Base-by-base conservation (phyloP, 2,113 vertebrate species). In the Melierax canorus region DNA sequence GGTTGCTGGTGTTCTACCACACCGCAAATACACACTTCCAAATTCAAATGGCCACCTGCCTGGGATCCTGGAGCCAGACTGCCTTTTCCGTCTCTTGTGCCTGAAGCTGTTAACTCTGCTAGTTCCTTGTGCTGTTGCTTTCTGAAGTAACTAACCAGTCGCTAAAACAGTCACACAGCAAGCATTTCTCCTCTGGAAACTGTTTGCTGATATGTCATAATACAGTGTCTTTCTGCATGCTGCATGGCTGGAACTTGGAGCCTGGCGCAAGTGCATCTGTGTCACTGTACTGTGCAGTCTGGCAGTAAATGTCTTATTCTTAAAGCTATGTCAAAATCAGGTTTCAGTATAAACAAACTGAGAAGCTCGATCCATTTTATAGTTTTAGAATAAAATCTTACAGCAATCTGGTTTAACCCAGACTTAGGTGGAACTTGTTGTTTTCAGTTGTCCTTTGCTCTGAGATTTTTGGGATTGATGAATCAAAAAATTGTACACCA, bases 1-100 rank as follows among this genome's bases (percentile, higher is more conserved):
- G 22, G 1, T 43, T 50, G 34, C 43, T 0, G 4, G 4, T 41
- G 34, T 73, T 62, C 26, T 27, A 19, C 39, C 24, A 8, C 1
- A 2, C 34, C 18, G 19, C 27, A 41, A 15, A 38, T 45, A 14
- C 24, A 20, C 34, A 1, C 38, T 53, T 11, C 29, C 55, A 15
- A 4, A 75, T 34, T n/a, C 56, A 38, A 12, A 0, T 2, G 23
- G 34, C 32, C 53, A 6, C 39, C 68, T n/a, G 55, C 56, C 56
- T 50, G 85, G 36, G 16, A 9, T 21, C 34, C 46, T 68, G 39
- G 17, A 22, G 45, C 83, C 53, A 13, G 77, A 14, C 76, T 68
- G 51, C 39, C 17, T 64, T 34, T 60, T 10, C 56, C 48, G 5
- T 8, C 23, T 45, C 26, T 50, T 4, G 3, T 90, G 64, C 78